phyloP scores from a whole-genome alignment of 2,888 invertebrate species.

The Amphipoea oculea region DNA sequence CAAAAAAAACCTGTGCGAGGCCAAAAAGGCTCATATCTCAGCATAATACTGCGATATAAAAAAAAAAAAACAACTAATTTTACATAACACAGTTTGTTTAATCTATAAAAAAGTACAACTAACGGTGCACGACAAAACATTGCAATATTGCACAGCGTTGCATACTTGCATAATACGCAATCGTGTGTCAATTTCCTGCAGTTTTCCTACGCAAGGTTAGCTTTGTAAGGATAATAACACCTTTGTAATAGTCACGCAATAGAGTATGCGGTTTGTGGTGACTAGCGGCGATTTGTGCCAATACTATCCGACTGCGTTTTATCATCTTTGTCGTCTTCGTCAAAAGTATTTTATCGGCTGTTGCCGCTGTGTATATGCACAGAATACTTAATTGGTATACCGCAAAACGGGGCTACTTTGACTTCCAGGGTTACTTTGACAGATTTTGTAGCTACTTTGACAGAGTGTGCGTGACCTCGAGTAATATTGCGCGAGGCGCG shows the following conservation, averaged over 20 bases:
- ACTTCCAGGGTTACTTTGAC: no score
- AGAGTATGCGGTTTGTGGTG: background rate
- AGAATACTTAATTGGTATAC: no score
- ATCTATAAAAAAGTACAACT: background rate
- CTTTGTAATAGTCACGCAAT: constrained; percentile 1
- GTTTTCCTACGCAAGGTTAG: constrained; percentile 2
- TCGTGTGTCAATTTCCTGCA: constrained; percentile 51
- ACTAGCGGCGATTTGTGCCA: background rate
- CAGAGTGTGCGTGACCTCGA: no score
- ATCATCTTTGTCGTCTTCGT: no score
- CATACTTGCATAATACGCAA: background rate
- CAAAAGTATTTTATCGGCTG: background rate
- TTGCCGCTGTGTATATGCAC: no score
- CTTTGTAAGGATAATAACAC: background rate
- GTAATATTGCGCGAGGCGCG: no score
- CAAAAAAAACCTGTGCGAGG: no score
- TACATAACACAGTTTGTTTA: background rate
- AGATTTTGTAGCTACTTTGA: no score
- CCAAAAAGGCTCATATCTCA: no score
- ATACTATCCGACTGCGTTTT: background rate
- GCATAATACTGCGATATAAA: no score
- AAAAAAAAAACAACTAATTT: background rate
- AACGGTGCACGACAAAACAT: constrained; percentile 27
- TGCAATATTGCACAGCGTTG: constrained; percentile 27
- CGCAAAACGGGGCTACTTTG: no score